These are phyloP conservation scores for Lottia gigantea DNA, from an alignment of 2,888 invertebrate genomes.

Conservation along the genomic window DNA sequence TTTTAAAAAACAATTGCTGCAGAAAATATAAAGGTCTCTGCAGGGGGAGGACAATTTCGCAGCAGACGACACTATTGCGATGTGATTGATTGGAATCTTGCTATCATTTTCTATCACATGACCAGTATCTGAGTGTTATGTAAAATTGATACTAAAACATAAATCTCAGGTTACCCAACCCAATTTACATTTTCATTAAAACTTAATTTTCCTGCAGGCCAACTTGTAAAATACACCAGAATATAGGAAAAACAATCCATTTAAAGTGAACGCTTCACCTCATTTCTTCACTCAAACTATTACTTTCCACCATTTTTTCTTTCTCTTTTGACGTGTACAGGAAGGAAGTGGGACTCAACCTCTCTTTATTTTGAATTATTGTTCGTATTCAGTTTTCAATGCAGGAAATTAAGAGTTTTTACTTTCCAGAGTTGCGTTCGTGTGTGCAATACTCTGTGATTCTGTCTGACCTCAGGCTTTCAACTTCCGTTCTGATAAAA, in stretches of 20 bases:
- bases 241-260: conserved; percentile 11
- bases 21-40: too few relatives aligned
- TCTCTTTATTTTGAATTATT: conserved; percentile 22
- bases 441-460: conserved; percentile 20
- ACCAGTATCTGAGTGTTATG: too few relatives aligned
- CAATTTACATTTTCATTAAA: conserved; percentile 5
- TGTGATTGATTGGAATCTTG: too few relatives aligned
- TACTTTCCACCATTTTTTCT: not conserved
- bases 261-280: conserved; percentile 6
- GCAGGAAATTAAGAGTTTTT: conserved; percentile 34
- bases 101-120: too few relatives aligned
- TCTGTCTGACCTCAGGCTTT: conserved; percentile 25
- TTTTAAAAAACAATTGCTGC: too few relatives aligned
- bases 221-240: conserved; percentile 8
- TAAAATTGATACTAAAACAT: too few relatives aligned
- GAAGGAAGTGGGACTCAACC: conserved; percentile 17
- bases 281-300: not conserved
- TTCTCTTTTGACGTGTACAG: conserved; percentile 15
- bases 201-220: not conserved
- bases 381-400: conserved; percentile 23
- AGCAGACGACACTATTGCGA: too few relatives aligned
- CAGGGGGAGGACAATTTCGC: too few relatives aligned
- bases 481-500: conserved; percentile 22
- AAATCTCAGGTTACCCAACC: not conserved
- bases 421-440: conserved; percentile 24